Evolutionary conservation across 2,113 vertebrate genomes (phyloP).

Genomic region (Rhodinocichla rosea): DNA sequence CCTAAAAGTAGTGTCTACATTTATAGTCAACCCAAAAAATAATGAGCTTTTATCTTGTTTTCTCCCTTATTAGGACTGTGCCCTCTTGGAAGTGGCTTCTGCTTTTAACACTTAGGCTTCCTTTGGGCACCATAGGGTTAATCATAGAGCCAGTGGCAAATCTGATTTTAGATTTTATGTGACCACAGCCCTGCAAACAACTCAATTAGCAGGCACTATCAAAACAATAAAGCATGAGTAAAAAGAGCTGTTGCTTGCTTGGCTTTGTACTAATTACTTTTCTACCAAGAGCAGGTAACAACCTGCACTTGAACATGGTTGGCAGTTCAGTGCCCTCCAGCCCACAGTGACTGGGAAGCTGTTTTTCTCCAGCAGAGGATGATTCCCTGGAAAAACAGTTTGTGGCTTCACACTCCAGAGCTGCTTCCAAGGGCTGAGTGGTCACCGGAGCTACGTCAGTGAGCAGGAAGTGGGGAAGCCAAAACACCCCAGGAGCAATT

Average conservation of each 20-base stretch:
- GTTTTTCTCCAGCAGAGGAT: not conserved
- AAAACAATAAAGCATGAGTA: not conserved
- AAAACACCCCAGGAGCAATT: not conserved
- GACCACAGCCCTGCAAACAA: not conserved
- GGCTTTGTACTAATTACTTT: not conserved
- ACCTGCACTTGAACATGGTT: not conserved
- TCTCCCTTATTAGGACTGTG: not conserved
- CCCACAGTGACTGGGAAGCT: not conserved
- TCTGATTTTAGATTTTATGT: not conserved
- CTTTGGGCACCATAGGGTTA: not conserved
- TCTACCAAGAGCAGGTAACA: not conserved
- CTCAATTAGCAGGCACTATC: not conserved
- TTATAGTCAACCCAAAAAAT: not conserved
- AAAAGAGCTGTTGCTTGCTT: not conserved
- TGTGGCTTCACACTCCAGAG: not conserved
- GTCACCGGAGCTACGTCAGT: fast-evolving
- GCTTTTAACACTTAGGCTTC: not conserved
- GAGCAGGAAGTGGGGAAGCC: constrained; percentile 11
- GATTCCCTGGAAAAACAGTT: not conserved
- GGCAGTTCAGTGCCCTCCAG: not conserved
- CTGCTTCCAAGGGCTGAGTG: not conserved
- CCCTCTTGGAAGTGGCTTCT: not conserved
- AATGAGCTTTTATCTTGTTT: not conserved
- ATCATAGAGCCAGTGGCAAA: not conserved
- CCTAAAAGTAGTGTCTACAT: not conserved